Conservation (phyloP, 2,797 vertebrate species). For the Microtus agrestis region DNA sequence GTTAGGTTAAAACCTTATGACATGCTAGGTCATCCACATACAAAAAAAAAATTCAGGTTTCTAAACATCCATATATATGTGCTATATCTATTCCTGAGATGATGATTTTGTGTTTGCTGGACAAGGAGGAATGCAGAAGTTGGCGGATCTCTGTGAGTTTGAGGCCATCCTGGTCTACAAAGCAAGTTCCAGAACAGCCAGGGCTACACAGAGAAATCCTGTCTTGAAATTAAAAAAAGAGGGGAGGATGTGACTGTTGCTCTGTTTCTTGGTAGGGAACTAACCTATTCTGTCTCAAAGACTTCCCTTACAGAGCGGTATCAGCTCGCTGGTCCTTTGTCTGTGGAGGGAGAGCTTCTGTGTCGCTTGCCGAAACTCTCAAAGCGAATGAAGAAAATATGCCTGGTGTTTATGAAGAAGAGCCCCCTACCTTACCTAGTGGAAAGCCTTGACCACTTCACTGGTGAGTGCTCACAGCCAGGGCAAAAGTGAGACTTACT, state of each 20-base stretch:
- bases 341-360: constrained; percentile 86
- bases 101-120: neutral
- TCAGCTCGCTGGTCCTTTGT: constrained; percentile 58
- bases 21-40: too few species aligned
- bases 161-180: neutral
- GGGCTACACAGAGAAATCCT: neutral
- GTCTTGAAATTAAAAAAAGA: neutral
- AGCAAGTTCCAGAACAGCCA: neutral
- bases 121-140: neutral
- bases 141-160: neutral
- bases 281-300: constrained; percentile 76
- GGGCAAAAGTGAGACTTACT: neutral
- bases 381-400: constrained; percentile 95
- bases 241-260: neutral
- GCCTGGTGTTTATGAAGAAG: constrained; percentile 90
- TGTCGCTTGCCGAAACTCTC: constrained; percentile 92
- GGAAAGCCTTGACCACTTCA: constrained; percentile 94
- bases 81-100: neutral
- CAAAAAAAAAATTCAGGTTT: neutral
- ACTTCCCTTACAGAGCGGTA: constrained; percentile 51
- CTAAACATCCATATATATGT: neutral
- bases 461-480: constrained; percentile 86
- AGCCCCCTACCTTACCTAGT: constrained; percentile 90
- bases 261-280: neutral
- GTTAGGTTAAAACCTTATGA: neutral